Evolutionary conservation across 2,797 vertebrate species (phyloP).

Genomic region (Apogon talboti): DNA sequence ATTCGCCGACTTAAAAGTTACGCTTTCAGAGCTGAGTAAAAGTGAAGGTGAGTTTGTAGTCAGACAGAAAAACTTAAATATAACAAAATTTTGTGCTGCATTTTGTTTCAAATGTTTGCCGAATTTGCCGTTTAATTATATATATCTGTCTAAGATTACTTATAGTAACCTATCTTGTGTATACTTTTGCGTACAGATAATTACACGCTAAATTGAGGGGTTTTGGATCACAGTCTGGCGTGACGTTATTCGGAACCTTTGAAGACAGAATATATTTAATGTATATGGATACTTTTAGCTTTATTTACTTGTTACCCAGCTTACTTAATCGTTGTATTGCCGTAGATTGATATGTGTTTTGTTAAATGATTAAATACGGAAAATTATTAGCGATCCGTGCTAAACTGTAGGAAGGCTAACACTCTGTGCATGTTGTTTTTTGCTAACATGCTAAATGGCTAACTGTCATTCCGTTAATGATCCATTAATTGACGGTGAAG

Average conservation of each 20-base stretch:
- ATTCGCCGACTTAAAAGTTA: too few relatives aligned
- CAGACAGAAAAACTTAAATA: neutral
- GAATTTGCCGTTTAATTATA: neutral
- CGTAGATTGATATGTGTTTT: neutral
- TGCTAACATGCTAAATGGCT: conserved; percentile 29
- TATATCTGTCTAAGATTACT: fast-evolving
- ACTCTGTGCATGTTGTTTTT: neutral
- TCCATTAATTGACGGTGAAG: neutral
- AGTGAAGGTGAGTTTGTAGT: too few relatives aligned
- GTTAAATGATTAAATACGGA: too few relatives aligned
- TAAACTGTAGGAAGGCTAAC: neutral
- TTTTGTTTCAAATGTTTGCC: neutral
- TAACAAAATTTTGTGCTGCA: fast-evolving
- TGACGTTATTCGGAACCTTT: fast-evolving
- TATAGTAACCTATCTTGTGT: fast-evolving
- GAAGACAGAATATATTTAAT: fast-evolving
- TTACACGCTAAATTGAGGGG: neutral
- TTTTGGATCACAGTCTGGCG: neutral
- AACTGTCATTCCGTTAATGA: neutral
- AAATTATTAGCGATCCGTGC: fast-evolving
- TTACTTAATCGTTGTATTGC: neutral
- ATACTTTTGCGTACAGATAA: neutral
- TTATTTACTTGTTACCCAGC: neutral
- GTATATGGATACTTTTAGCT: fast-evolving
- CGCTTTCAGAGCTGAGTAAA: too few relatives aligned